Conservation (phyloP, 2,888 invertebrate genomes). For the Lasioglossum zephyrum region DNA sequence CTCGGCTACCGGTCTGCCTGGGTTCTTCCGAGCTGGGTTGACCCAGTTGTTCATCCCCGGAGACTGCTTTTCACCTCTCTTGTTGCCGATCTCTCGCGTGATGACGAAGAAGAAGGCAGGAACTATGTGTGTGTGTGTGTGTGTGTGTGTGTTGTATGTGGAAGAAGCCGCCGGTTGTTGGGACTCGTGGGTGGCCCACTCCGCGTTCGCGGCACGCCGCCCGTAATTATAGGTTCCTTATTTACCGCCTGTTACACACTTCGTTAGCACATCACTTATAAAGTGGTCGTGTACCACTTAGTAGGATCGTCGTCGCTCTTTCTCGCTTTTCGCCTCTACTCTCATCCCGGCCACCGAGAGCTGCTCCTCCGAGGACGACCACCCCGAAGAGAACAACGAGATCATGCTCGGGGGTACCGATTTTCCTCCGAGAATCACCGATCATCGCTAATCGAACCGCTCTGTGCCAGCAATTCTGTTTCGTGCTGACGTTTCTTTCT, state of each 20-base stretch:
- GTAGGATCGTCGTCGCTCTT: slow-evolving; percentile 57
- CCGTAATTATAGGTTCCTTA: slow-evolving; percentile 84
- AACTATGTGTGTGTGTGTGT: background rate
- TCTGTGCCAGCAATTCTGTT: too few relatives aligned
- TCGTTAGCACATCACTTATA: slow-evolving; percentile 83
- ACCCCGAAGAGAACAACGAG: slow-evolving; percentile 7
- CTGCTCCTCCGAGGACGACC: background rate
- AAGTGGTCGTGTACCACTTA: slow-evolving; percentile 76
- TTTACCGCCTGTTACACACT: slow-evolving; percentile 84
- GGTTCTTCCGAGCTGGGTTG: slow-evolving; percentile 22
- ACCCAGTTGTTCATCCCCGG: slow-evolving; percentile 60
- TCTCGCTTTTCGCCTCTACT: slow-evolving; percentile 33
- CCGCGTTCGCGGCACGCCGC: slow-evolving; percentile 74
- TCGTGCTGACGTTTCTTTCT: too few relatives aligned
- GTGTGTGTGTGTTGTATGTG: background rate
- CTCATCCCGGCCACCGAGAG: background rate
- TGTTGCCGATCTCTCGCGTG: slow-evolving; percentile 44
- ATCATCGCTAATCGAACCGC: background rate
- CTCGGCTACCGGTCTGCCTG: slow-evolving; percentile 24
- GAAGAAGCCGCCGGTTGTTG: slow-evolving; percentile 25
- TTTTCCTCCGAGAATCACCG: background rate
- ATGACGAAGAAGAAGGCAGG: slow-evolving; percentile 5
- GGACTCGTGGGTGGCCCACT: slow-evolving; percentile 78
- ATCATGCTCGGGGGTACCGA: background rate
- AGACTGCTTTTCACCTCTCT: slow-evolving; percentile 49